Base-by-base conservation (phyloP, 2,113 vertebrate genomes). In the Poeciliopsis occidentalis region DNA sequence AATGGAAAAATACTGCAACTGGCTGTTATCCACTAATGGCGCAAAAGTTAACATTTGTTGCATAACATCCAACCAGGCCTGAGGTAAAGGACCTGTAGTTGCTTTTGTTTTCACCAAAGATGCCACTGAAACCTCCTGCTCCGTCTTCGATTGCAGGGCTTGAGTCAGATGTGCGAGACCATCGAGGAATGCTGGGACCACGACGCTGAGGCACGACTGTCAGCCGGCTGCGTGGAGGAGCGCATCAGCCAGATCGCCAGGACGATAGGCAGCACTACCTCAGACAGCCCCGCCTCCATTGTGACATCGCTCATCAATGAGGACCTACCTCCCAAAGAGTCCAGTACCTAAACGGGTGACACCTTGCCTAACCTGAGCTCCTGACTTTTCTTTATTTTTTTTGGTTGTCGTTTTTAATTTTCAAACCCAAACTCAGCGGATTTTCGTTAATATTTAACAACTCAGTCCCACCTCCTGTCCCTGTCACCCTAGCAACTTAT, bases 161-260 rank as follows among this genome's bases (percentile, higher is more conserved):
- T 99, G 95, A 94, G 95, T 27, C 97, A 98, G 95, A 95, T 99
- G 66, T 96, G 96, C 32, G 98, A 99, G 85, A 99, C 98, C 1
- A 97, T 98, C 60, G 98, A 99, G 92, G 98, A 99, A 83, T 99
- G 98, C 90, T 99, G 98, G 98, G 98, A 99, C 96, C 97, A 99
- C 1, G 98, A 99, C 44, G 98, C 97, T 0, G 98, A 99, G 87
- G 98, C 98, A 10, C 92, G 98, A 76, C 81, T 99, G 79, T 99
- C 98, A 0, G 97, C 98, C 0, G 97, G 98, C 57, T 99, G 98
- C 62, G 98, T 99, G 29, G 98, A 98, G 87, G 98, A 99, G 89
- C 95, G 98, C 78, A 96, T 99, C 67, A 94, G 95, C 73, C 96
- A 97, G 94, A 97, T 98, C 93, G 88, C 96, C 89, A 96, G 96